These are phyloP conservation scores for Thinocorus orbignyianus DNA, from an alignment of 2,113 vertebrate genomes.

Conservation along the genomic window DNA sequence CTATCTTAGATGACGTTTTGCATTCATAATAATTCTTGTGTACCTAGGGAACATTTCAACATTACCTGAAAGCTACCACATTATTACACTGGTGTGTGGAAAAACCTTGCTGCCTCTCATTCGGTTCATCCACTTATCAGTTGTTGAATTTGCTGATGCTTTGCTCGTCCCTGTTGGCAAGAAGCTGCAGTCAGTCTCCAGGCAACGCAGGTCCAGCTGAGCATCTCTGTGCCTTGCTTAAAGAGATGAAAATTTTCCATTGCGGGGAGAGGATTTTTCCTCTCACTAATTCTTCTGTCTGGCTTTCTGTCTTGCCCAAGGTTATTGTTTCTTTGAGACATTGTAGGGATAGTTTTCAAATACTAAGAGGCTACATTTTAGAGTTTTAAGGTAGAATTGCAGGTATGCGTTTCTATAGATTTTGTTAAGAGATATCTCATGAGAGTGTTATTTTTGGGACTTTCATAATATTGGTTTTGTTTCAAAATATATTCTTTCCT, in stretches of 20 bases:
- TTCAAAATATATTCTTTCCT: not conserved
- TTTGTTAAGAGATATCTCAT: not conserved
- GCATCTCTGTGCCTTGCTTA: conserved; percentile 63
- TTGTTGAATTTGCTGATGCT: conserved; percentile 54
- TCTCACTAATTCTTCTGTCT: not conserved
- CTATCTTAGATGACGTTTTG: not conserved
- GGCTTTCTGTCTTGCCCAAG: not conserved
- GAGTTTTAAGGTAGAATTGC: not conserved
- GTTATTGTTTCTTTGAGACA: not conserved
- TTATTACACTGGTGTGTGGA: not conserved
- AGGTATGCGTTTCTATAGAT: not conserved
- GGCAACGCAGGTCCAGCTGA: conserved; percentile 65
- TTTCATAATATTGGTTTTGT: not conserved
- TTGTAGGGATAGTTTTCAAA: not conserved
- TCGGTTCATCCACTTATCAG: not conserved
- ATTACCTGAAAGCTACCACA: not conserved
- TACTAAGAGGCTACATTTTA: not conserved
- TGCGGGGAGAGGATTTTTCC: conserved; percentile 64
- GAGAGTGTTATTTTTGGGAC: not conserved
- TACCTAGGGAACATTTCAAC: not conserved
- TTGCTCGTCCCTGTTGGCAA: conserved; percentile 26
- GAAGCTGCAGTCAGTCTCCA: conserved; percentile 61
- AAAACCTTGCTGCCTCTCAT: not conserved
- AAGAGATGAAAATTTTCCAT: conserved; percentile 78
- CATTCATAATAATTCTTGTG: not conserved